phyloP scores from a whole-genome alignment of 2,888 invertebrate species.

The Stenichneumon culpator region DNA sequence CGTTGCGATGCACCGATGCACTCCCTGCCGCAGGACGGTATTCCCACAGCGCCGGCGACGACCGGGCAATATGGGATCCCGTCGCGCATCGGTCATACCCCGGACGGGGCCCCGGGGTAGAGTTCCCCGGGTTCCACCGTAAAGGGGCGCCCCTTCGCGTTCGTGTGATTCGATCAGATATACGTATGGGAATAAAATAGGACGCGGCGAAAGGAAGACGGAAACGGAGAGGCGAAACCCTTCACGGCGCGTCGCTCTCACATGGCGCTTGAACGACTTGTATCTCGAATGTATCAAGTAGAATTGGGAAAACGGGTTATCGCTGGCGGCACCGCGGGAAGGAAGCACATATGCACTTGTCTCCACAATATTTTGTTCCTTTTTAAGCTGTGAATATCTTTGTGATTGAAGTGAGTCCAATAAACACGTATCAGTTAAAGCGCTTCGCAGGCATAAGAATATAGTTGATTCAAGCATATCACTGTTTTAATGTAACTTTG shows the following conservation, averaged over 20 bases:
- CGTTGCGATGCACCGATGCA: constrained; percentile 50
- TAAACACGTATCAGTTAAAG: too few species aligned
- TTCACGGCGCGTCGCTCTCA: constrained; percentile 6
- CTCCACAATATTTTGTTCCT: background rate
- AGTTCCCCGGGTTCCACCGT: constrained; percentile 44
- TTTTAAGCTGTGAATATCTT: too few species aligned
- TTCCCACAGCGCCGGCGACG: constrained; percentile 56
- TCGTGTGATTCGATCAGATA: constrained; percentile 71
- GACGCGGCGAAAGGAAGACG: constrained; percentile 26
- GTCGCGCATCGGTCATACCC: constrained; percentile 72
- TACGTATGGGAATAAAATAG: constrained; percentile 26
- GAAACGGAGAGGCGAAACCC: constrained; percentile 41
- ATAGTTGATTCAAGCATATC: too few species aligned
- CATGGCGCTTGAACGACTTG: background rate
- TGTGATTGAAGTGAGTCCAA: too few species aligned
- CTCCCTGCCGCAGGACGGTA: constrained; percentile 55
- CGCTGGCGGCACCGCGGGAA: background rate
- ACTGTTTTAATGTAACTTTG: too few species aligned
- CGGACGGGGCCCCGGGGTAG: constrained; percentile 47
- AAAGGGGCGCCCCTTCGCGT: constrained; percentile 60
- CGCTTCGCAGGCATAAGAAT: too few species aligned
- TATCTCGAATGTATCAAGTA: background rate
- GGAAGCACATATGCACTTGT: background rate
- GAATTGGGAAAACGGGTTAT: background rate
- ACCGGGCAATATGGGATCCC: constrained; percentile 69